These are phyloP conservation scores for Pseudococcus jackbeardsleyi DNA, from an alignment of 2,888 invertebrate species.

Conservation along the genomic window DNA sequence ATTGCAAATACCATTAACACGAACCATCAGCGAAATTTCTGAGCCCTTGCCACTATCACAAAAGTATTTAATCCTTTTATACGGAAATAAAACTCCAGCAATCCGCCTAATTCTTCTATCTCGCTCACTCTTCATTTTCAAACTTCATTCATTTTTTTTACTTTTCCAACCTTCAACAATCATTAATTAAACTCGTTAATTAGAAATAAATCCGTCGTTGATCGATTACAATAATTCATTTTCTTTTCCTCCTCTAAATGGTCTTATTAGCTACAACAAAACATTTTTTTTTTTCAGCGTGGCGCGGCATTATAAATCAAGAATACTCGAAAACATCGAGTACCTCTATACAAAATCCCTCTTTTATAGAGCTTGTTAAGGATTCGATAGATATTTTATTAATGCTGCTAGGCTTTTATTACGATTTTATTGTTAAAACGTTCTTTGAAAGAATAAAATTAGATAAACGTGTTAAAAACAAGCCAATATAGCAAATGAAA, in stretches of 20 bases:
- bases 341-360: background rate
- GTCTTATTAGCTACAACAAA: background rate
- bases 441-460: background rate
- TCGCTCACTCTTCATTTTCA: background rate
- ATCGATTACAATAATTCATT: conserved; percentile 12
- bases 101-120: background rate
- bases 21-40: background rate
- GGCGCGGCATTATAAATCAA: background rate
- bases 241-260: background rate
- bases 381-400: background rate
- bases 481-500: background rate
- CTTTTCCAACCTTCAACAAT: background rate
- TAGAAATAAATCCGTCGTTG: conserved; percentile 7
- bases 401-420: background rate
- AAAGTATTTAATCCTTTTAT: background rate
- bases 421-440: background rate
- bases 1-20: no score
- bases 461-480: background rate
- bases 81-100: background rate
- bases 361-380: background rate
- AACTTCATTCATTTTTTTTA: background rate
- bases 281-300: background rate
- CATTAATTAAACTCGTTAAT: conserved; percentile 6
- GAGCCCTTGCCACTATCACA: background rate
- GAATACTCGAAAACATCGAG: background rate